Evolutionary conservation across 2,113 vertebrate genomes (phyloP), one percentile per base, ranked within the genome.

Genomic region (Bambusicola thoracicus): DNA sequence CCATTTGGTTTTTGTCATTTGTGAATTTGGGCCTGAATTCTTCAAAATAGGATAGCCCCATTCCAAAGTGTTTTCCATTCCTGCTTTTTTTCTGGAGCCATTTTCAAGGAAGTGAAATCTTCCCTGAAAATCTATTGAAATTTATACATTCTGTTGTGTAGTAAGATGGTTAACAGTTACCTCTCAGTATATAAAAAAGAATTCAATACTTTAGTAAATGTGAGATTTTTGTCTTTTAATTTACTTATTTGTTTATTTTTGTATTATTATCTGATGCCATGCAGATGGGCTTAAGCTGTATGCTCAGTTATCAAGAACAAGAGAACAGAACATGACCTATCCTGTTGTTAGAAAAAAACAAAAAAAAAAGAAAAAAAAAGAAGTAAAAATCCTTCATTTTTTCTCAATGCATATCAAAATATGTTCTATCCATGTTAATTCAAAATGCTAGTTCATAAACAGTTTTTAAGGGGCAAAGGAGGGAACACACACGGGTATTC

Each of bases 331-430:
- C 38, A 44, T 15, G 7, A 20, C 25, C 29, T 62, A 15, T 65
- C 40, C 46, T 92, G 17, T 53, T 53, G 29, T 29, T 53, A 14
- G 9, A 51, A 30, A 41, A 11, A 69, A 91, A 86, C 58, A 11
- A 36, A 79, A 86, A 51, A 30, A 40, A 40, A 51, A 30, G n/a
- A n/a, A n/a, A n/a, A n/a, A 69, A 91, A 86, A 66, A 11, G n/a
- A 80, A 87, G n/a, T 38, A 56, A 95, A 92, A 88, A 80, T 86
- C 25, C 32, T 43, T 40, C 11, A 14, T 0, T 59, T 87, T 91
- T n/a, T 90, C 90, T 78, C 51, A 3, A 70, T 65, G 44, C 62
- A 82, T 85, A 89, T 89, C 75, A 92, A 92, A 95, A 95, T 79
- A 89, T 87, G 11, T 55, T 80, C n/a, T 80, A 20, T 80, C 38